Base-by-base conservation (phyloP, 64 coral and sea anemone species). In the Stylophora pistillata region DNA sequence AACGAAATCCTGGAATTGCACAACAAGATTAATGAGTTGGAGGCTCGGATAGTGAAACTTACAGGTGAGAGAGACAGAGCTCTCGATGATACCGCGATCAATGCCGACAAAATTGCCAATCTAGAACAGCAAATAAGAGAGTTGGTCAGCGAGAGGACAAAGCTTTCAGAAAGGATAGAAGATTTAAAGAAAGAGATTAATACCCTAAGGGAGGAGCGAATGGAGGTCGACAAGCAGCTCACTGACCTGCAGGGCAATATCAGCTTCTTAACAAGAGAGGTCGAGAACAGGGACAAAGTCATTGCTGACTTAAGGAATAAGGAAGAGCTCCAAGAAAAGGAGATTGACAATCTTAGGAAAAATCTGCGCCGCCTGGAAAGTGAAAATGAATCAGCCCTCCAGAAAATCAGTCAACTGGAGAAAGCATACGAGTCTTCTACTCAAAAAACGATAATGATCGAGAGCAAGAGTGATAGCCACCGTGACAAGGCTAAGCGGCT, bases 361-460 rank as follows among this genome's bases (percentile, higher is more conserved):
- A 93, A 97, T 74, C 90, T 97, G 91, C 74, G 91, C 76, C 74
- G 91, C 56, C 47, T 97, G 10, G 91, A 97, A 58, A 92, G 76
- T 68, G 95, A 97, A 21, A 87, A 97, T 53, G 95, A 97, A 58
- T 75, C 91, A 20, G 87, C 91, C 13, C 90, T 89, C 53, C 95
- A 97, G 56, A 97, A 97, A 52, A 97, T 97, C 41, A 89, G 89
- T 30, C 88, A 97, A n/a, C 73, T 93, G 13, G 95, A 97, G 55
- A 97, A 97, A 60, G 78, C 87, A 5, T 86, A 86, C 27, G 28
- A 79, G 16, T 97, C 95, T 20, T 71, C 86, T 15, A 97, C 88
- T 47, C 91, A 97, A 62, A 83, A 83, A 74, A 76, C 86, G 10
- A 81, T 71, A 16, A 78, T 97, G 16, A 89, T 97, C 33, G 95